phyloP scores from a whole-genome alignment of 2,888 invertebrate genomes.

The Ferrisia virgata region DNA sequence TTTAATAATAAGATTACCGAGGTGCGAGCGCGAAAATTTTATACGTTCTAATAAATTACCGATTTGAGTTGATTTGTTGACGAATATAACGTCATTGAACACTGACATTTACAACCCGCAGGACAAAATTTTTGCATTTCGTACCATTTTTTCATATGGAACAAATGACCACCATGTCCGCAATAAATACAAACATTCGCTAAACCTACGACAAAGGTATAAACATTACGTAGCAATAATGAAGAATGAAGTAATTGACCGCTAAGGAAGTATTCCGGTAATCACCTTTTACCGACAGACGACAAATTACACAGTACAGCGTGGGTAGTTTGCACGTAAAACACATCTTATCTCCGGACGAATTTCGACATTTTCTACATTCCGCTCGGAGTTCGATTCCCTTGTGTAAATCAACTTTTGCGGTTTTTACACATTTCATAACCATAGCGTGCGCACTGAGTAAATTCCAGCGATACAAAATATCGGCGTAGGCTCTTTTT shows the following conservation, averaged over 20 bases:
- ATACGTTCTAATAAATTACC: not conserved
- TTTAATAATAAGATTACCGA: too few relatives aligned
- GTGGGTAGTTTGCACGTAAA: conserved; percentile 68
- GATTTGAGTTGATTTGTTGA: not conserved
- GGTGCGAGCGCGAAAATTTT: too few relatives aligned
- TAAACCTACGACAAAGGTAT: conserved; percentile 56
- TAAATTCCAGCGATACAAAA: conserved; percentile 80
- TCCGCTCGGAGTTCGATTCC: conserved; percentile 73
- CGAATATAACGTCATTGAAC: conserved; percentile 53
- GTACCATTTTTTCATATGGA: conserved; percentile 83
- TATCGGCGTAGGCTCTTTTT: conserved; percentile 83
- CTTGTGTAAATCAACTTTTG: conserved; percentile 54
- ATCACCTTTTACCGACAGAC: conserved; percentile 75
- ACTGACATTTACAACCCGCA: conserved; percentile 88
- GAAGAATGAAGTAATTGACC: too few relatives aligned
- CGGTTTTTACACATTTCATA: conserved; percentile 43
- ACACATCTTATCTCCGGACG: conserved; percentile 69
- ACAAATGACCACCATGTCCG: conserved; percentile 89
- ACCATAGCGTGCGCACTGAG: conserved; percentile 71
- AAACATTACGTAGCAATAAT: too few relatives aligned
- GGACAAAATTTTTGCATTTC: conserved; percentile 74
- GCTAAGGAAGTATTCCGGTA: not conserved
- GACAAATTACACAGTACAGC: conserved; percentile 79
- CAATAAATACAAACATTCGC: conserved; percentile 84
- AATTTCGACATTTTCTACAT: conserved; percentile 68